These are phyloP conservation scores for Porites lutea DNA, from an alignment of 64 coral and sea anemone species.

Conservation along the genomic window DNA sequence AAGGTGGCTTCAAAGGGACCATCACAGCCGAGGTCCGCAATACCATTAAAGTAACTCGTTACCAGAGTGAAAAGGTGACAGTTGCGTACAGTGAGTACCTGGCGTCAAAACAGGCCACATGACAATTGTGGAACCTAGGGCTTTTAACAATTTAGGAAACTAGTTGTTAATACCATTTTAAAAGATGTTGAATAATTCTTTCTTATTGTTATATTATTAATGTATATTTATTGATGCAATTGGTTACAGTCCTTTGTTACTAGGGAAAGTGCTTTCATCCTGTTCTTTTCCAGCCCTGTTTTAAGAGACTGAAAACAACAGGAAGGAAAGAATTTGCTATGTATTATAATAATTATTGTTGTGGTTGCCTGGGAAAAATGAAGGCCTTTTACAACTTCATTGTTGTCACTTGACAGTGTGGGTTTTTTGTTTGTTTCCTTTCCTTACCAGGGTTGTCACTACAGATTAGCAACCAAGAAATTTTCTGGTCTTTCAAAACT, in stretches of 20 bases:
- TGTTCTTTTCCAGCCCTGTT: not conserved
- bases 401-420: not conserved
- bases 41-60: conserved; percentile 94
- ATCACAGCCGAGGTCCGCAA: conserved; percentile 88
- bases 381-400: not conserved
- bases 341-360: not conserved
- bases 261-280: not conserved
- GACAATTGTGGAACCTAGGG: conserved; percentile 42
- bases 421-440: no score
- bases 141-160: conserved; percentile 43
- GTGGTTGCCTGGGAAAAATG: not conserved
- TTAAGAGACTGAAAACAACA: not conserved
- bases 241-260: not conserved
- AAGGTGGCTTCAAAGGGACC: conserved; percentile 95
- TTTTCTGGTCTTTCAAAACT: no score
- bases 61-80: conserved; percentile 99
- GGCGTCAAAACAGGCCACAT: conserved; percentile 71
- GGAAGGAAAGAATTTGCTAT: not conserved
- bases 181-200: conserved; percentile 20
- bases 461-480: no score
- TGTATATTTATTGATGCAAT: conserved; percentile 11
- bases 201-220: conserved; percentile 5
- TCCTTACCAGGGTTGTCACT: no score
- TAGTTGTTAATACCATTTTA: conserved; percentile 54
- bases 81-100: conserved; percentile 95